These are phyloP conservation scores for Hyphantria cunea DNA, from an alignment of 1,140 invertebrate genomes.

Conservation along the genomic window DNA sequence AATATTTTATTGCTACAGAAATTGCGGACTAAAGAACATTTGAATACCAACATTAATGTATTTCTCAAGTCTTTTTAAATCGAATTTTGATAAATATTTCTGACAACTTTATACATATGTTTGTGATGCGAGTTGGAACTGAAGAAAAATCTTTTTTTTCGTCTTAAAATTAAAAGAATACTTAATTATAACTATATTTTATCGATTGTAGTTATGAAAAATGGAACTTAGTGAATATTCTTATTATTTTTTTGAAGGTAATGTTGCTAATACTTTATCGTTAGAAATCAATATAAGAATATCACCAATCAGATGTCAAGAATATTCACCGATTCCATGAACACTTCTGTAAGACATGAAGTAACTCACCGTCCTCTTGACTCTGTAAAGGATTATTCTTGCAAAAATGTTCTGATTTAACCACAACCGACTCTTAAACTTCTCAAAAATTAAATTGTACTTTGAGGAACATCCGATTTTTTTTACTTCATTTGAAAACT, in stretches of 20 bases:
- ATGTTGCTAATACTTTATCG: background rate
- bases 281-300: background rate
- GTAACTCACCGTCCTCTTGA: conserved; percentile 74
- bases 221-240: conserved; percentile 55
- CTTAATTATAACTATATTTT: background rate
- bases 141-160: background rate
- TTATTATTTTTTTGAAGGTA: background rate
- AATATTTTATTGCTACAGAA: conserved; percentile 33
- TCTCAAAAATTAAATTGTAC: background rate
- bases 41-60: background rate
- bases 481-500: too few relatives aligned
- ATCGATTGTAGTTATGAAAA: conserved; percentile 49
- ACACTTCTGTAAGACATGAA: conserved; percentile 70
- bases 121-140: conserved; percentile 25
- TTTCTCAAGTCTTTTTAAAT: conserved; percentile 1
- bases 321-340: conserved; percentile 59
- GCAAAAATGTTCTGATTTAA: conserved; percentile 65
- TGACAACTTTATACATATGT: conserved; percentile 36
- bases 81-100: conserved; percentile 15
- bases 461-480: too few relatives aligned
- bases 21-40: background rate
- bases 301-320: conserved; percentile 25
- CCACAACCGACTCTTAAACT: conserved; percentile 46
- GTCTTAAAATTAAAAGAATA: background rate
- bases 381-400: conserved; percentile 75